Percentiles rank a stretch among this genome's conserved stretches.
phyloP scores from a whole-genome alignment of 2,113 vertebrate genomes.

The Paedocypris sp. region DNA sequence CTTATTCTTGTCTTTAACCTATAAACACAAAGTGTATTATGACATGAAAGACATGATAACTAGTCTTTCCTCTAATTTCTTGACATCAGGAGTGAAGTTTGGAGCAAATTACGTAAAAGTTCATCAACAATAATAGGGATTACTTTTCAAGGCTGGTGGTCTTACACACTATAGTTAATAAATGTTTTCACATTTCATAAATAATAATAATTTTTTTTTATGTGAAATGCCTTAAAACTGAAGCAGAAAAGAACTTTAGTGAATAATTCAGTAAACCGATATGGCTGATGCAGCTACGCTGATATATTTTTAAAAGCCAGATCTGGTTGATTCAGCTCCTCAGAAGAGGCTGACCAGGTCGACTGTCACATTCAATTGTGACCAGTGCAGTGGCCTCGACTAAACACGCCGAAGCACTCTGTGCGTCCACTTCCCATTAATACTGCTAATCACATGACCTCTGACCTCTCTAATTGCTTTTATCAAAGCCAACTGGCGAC shows the following conservation, averaged over 20 bases:
- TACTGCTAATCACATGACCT: slow-evolving; percentile 32
- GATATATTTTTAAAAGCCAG: not conserved
- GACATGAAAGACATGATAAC: no score
- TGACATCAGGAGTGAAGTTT: no score
- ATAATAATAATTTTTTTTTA: no score
- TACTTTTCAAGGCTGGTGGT: no score
- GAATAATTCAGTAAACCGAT: not conserved
- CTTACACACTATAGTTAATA: no score
- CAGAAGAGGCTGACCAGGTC: not conserved
- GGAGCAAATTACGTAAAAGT: no score
- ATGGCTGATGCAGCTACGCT: not conserved
- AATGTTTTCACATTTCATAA: no score
- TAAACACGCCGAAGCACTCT: slow-evolving; percentile 1
- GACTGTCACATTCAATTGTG: not conserved
- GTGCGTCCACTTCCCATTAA: slow-evolving; percentile 16
- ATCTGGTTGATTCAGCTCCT: not conserved
- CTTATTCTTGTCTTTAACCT: no score
- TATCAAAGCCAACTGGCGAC: slow-evolving; percentile 22
- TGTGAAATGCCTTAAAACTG: not conserved
- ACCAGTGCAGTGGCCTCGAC: slow-evolving; percentile 9
- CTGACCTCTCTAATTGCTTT: slow-evolving; percentile 32
- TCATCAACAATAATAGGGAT: no score
- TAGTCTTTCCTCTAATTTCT: no score
- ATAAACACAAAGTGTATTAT: no score
- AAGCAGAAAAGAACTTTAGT: not conserved